A percentile compares a stretch with the other conserved stretches of the same genome.
phyloP scores from a whole-genome alignment of 2,888 invertebrate genomes.

The Cartodere bifasciata region DNA sequence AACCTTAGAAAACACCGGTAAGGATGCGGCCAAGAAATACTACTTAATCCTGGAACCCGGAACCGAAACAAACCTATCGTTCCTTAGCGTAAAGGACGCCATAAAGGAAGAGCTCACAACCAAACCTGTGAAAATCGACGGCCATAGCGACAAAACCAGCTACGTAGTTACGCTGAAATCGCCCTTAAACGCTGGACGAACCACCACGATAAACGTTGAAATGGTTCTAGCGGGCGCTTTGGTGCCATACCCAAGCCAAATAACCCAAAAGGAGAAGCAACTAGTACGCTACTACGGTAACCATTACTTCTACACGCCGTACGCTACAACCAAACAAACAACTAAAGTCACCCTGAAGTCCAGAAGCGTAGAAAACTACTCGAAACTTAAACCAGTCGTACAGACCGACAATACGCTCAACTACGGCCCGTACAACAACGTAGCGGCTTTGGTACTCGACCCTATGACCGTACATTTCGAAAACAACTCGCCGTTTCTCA shows the following conservation, averaged over 20 bases:
- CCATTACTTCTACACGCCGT: conserved; percentile 74
- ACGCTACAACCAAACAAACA: conserved; percentile 66
- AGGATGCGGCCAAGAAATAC: conserved; percentile 55
- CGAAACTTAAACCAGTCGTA: conserved; percentile 67
- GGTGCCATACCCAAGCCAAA: conserved; percentile 73
- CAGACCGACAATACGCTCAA: conserved; percentile 68
- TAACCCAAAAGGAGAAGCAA: conserved; percentile 89
- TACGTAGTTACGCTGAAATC: conserved; percentile 42
- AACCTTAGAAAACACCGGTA: conserved; percentile 72
- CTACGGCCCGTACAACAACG: conserved; percentile 81
- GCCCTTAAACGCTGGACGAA: conserved; percentile 43
- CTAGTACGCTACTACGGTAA: conserved; percentile 78
- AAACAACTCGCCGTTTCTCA: conserved; percentile 91
- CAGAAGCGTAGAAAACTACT: conserved; percentile 67
- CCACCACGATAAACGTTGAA: conserved; percentile 52
- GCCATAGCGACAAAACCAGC: conserved; percentile 29
- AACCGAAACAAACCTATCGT: conserved; percentile 54
- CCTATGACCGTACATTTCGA: conserved; percentile 81
- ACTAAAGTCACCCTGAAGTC: conserved; percentile 68
- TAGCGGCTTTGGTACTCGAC: conserved; percentile 44
- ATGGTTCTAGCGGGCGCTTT: conserved; percentile 64
- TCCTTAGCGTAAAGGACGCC: conserved; percentile 55
- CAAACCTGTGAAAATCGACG: conserved; percentile 36
- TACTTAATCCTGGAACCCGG: conserved; percentile 56
- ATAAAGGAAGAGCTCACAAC: conserved; percentile 43